Conservation (phyloP, 2,888 invertebrate genomes). For the Mythimna vitellina region DNA sequence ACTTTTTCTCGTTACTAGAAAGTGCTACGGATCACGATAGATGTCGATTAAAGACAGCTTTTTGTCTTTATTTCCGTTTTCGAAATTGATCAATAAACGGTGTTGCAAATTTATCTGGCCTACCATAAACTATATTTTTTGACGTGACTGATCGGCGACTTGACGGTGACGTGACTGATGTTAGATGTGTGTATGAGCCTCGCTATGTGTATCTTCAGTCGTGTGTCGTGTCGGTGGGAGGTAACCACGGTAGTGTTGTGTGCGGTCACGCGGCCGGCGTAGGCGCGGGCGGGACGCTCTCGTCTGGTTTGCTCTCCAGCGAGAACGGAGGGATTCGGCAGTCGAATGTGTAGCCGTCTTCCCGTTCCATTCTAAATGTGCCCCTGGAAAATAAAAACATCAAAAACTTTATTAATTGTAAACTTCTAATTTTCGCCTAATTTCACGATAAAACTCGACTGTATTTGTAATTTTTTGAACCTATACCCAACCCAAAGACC, state of each 20-base stretch:
- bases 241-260: constrained; percentile 10
- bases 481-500: too few relatives aligned
- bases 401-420: not conserved
- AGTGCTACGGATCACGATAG: too few relatives aligned
- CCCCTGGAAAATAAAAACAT: constrained; percentile 88
- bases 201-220: not conserved
- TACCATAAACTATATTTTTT: not conserved
- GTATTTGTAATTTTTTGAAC: too few relatives aligned
- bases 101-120: too few relatives aligned
- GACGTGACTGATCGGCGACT: not conserved
- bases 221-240: not conserved
- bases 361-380: constrained; percentile 98
- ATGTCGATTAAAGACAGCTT: too few relatives aligned
- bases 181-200: not conserved
- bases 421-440: too few relatives aligned
- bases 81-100: too few relatives aligned
- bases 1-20: too few relatives aligned
- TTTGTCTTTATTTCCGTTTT: too few relatives aligned
- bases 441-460: too few relatives aligned
- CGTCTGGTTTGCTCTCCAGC: constrained; percentile 97
- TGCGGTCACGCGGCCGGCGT: constrained; percentile 66
- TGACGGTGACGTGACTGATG: not conserved
- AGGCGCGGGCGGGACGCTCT: constrained; percentile 81
- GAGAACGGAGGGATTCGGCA: constrained; percentile 99
- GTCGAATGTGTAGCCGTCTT: constrained; percentile 99